Conservation (phyloP, 1,140 invertebrate genomes). For the Dreissena rostriformis region DNA sequence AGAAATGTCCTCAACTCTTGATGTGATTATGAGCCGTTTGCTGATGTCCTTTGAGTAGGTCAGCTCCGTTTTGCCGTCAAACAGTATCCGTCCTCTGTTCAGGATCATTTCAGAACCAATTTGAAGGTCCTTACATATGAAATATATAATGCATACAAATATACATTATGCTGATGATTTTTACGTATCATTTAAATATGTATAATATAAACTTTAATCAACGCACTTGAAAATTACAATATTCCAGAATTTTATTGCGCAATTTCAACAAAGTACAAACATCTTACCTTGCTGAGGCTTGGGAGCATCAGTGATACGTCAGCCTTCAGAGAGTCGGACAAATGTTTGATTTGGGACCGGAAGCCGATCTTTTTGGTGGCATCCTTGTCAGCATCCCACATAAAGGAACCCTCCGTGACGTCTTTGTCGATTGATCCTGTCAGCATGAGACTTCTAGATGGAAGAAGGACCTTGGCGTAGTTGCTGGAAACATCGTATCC, state of each 20-base stretch:
- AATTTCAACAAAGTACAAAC: background rate
- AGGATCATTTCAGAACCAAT: constrained; percentile 61
- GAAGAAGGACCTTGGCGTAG: constrained; percentile 52
- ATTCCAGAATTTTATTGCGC: background rate
- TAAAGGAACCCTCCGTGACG: constrained; percentile 58
- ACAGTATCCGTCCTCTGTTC: constrained; percentile 57
- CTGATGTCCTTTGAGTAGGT: constrained; percentile 72
- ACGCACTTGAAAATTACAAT: background rate
- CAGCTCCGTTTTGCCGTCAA: constrained; percentile 75
- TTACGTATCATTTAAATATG: too few relatives aligned
- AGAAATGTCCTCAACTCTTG: constrained; percentile 69
- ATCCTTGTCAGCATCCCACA: constrained; percentile 71
- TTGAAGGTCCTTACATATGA: constrained; percentile 61
- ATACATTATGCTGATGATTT: too few relatives aligned
- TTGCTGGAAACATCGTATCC: constrained; percentile 44
- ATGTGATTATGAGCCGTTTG: constrained; percentile 71
- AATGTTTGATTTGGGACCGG: constrained; percentile 55
- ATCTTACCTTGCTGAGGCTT: constrained; percentile 66
- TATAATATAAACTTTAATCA: background rate
- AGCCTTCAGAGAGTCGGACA: constrained; percentile 53
- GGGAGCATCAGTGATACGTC: constrained; percentile 66
- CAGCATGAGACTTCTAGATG: constrained; percentile 59
- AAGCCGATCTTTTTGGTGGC: constrained; percentile 66
- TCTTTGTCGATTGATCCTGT: constrained; percentile 35
- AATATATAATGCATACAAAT: background rate